Conservation (phyloP, 2,888 invertebrate genomes). For the Drosophila antonietae region DNA sequence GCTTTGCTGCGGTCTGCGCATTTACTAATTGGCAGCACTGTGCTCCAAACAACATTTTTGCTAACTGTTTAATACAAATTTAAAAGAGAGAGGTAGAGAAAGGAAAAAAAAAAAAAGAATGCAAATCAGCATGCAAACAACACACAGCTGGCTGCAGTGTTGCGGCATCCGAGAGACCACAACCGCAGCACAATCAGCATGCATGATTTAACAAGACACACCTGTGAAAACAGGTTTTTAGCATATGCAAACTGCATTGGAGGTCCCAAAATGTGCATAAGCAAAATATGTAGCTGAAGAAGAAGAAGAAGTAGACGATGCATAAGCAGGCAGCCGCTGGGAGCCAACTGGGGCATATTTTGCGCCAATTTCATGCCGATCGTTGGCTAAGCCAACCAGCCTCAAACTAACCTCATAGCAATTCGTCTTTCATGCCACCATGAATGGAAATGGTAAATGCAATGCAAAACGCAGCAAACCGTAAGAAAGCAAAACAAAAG, state of each 20-base stretch:
- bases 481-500: conserved; percentile 42
- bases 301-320: conserved; percentile 3
- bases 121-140: conserved; percentile 43
- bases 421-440: conserved; percentile 40
- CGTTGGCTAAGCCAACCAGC: conserved; percentile 46
- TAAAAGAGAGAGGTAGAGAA: not conserved
- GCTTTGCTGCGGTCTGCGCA: conserved; percentile 12
- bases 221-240: conserved; percentile 13
- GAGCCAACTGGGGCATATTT: conserved; percentile 70
- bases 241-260: conserved; percentile 57
- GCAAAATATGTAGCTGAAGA: conserved; percentile 8
- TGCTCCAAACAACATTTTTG: conserved; percentile 7
- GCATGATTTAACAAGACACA: conserved; percentile 73
- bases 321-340: conserved; percentile 43
- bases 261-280: conserved; percentile 30
- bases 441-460: conserved; percentile 72
- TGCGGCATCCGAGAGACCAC: conserved; percentile 63
- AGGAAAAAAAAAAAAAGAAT: conserved; percentile 14
- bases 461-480: conserved; percentile 51
- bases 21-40: conserved; percentile 45
- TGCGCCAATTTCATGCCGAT: conserved; percentile 78
- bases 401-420: conserved; percentile 5
- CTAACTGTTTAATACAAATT: conserved; percentile 27
- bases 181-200: conserved; percentile 80
- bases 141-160: conserved; percentile 3